Evolutionary conservation across 2,888 invertebrate species (phyloP).

Genomic region (Diogma glabrata): DNA sequence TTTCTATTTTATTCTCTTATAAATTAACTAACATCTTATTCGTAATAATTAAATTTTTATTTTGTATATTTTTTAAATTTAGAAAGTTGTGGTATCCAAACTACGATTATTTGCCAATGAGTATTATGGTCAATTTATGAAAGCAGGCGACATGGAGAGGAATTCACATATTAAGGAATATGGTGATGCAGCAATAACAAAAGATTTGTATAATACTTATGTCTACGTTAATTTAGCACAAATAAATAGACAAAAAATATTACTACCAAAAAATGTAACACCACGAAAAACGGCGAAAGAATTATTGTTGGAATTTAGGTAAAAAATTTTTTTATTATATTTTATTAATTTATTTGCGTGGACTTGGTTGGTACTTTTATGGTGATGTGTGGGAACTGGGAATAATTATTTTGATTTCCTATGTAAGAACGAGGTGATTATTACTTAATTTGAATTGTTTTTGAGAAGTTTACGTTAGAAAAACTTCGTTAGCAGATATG

Average conservation of each 20-base stretch:
- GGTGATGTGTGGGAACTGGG: no score
- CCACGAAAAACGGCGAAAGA: slow-evolving; percentile 3
- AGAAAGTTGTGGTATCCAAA: no score
- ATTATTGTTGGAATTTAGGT: slow-evolving; percentile 4
- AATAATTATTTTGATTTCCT: no score
- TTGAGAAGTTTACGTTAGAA: no score
- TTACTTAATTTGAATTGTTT: no score
- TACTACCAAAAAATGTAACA: neutral
- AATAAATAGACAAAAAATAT: neutral
- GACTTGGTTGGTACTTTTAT: neutral
- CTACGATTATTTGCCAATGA: neutral
- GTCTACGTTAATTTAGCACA: neutral
- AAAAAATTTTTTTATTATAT: neutral
- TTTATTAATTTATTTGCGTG: neutral
- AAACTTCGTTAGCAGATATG: no score
- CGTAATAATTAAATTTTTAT: no score
- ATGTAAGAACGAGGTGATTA: no score
- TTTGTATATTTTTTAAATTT: no score
- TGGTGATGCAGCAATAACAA: slow-evolving; percentile 1
- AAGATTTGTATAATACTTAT: slow-evolving; percentile 1
- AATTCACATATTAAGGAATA: slow-evolving; percentile 6
- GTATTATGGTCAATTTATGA: neutral
- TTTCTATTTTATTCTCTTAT: no score
- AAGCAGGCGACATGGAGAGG: no score
- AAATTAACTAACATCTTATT: no score